A percentile compares a stretch with the other conserved stretches of the same genome.
phyloP scores from a whole-genome alignment of 2,888 invertebrate genomes.

The Craniophora ligustri region DNA sequence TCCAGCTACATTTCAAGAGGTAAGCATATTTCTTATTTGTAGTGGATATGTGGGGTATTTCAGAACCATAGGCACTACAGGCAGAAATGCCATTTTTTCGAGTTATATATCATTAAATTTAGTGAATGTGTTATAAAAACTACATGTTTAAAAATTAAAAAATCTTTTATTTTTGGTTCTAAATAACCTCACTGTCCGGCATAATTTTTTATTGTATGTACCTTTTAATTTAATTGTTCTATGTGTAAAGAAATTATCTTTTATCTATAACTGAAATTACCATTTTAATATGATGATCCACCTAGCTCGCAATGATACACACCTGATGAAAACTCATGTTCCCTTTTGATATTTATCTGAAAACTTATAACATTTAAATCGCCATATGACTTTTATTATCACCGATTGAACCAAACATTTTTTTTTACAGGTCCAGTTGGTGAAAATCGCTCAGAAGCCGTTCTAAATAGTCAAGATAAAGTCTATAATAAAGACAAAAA shows the following conservation, averaged over 20 bases:
- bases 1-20: slow-evolving; percentile 10
- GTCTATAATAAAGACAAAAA: too few relatives aligned
- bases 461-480: too few relatives aligned
- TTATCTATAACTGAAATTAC: too few relatives aligned
- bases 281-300: slow-evolving; percentile 85
- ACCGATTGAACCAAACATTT: neutral
- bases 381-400: neutral
- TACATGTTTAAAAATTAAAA: too few relatives aligned
- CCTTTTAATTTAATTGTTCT: neutral
- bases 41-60: neutral
- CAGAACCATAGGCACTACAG: neutral
- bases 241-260: too few relatives aligned
- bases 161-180: too few relatives aligned
- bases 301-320: slow-evolving; percentile 90
- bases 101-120: too few relatives aligned
- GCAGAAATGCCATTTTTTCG: too few relatives aligned
- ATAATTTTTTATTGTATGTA: neutral
- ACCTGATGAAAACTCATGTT: slow-evolving; percentile 89
- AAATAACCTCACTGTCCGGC: neutral
- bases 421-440: slow-evolving; percentile 14
- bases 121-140: too few relatives aligned
- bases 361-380: neutral
- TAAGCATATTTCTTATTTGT: slow-evolving; percentile 11
- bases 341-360: slow-evolving; percentile 88
- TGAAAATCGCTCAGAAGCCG: too few relatives aligned